These are phyloP conservation scores for Atta cephalotes DNA, from an alignment of 1,140 invertebrate species.

Conservation along the genomic window DNA sequence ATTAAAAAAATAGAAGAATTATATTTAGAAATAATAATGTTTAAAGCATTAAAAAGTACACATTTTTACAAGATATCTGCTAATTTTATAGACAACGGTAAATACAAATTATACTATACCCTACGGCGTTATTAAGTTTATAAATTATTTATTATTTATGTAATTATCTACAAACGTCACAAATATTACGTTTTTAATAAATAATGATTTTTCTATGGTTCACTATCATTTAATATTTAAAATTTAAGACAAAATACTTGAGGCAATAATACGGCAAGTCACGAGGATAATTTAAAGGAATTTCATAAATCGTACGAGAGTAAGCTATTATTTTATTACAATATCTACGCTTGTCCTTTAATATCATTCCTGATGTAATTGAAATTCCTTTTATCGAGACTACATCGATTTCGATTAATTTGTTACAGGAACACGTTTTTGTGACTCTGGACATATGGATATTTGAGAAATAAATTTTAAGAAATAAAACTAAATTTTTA, in stretches of 20 bases:
- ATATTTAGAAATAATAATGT: constrained; percentile 17
- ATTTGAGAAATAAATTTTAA: too few relatives aligned
- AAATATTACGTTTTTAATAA: constrained; percentile 59
- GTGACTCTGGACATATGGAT: too few relatives aligned
- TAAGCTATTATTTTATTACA: background rate
- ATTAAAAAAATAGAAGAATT: constrained; percentile 53
- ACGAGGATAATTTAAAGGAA: background rate
- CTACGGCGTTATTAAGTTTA: constrained; percentile 18
- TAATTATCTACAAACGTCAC: constrained; percentile 54
- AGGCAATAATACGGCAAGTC: constrained; percentile 22
- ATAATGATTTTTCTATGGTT: constrained; percentile 22
- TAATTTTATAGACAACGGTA: constrained; percentile 38
- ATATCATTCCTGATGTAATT: background rate
- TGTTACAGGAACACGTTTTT: too few relatives aligned
- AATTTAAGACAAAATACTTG: background rate
- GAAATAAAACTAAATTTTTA: too few relatives aligned
- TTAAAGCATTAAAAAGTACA: constrained; percentile 43
- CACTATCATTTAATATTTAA: background rate
- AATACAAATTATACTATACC: constrained; percentile 28
- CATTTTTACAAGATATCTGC: constrained; percentile 44
- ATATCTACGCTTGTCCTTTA: background rate
- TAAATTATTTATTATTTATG: constrained; percentile 41
- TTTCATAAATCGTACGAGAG: background rate
- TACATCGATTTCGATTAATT: background rate
- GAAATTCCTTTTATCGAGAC: background rate